Percentiles rank a stretch among this genome's conserved stretches.
phyloP scores from a whole-genome alignment of 1,140 invertebrate genomes.

The Hormaphis cornu region DNA sequence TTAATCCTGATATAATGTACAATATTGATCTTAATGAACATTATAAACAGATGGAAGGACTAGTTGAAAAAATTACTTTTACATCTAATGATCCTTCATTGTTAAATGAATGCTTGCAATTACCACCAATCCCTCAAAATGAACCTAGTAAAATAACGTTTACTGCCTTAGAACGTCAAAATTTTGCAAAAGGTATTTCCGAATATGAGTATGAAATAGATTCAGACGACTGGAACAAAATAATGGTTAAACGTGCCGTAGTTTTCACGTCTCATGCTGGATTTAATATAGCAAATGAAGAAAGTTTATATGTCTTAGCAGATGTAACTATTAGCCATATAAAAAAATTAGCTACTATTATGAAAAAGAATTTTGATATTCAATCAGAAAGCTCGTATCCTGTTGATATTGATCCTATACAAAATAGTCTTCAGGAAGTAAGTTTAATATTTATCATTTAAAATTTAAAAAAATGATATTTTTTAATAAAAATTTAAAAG shows the following conservation, averaged over 20 bases:
- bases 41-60: neutral
- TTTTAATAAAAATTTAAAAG: neutral
- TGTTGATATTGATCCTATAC: neutral
- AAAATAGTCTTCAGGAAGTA: conserved; percentile 6
- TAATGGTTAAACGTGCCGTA: conserved; percentile 5
- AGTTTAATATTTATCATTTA: neutral
- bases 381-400: neutral
- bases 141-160: neutral
- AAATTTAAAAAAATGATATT: neutral
- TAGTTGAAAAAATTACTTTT: neutral
- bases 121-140: conserved; percentile 2
- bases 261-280: conserved; percentile 12
- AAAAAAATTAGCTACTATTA: conserved; percentile 1
- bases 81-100: neutral
- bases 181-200: neutral
- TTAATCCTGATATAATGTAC: conserved; percentile 13
- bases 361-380: conserved; percentile 23
- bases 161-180: neutral
- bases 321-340: neutral
- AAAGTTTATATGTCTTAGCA: conserved; percentile 9
- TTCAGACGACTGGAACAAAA: neutral
- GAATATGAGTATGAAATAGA: conserved; percentile 8
- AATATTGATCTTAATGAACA: conserved; percentile 17
- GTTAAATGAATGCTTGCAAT: neutral
- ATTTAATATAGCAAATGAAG: conserved; percentile 13